phyloP scores from a whole-genome alignment of 2,113 vertebrate genomes.

The Crotalus helleri region DNA sequence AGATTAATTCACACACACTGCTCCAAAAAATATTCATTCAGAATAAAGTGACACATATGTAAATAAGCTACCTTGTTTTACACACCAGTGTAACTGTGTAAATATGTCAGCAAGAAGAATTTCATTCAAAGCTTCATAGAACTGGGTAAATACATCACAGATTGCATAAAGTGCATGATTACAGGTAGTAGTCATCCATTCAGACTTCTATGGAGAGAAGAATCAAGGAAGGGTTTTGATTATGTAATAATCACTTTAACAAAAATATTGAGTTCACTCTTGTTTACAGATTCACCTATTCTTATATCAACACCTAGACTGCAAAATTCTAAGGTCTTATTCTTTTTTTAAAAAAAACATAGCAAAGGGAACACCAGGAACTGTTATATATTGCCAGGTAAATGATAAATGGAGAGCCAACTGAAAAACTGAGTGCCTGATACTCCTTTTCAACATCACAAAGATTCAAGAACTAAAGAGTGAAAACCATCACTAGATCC shows the following conservation, averaged over 20 bases:
- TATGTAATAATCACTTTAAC: not conserved
- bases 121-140: slow-evolving; percentile 91
- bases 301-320: not conserved
- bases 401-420: not conserved
- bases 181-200: slow-evolving; percentile 99
- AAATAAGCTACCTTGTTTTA: slow-evolving; percentile 86
- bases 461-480: not conserved
- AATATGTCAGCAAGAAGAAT: slow-evolving; percentile 91
- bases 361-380: not conserved
- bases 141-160: slow-evolving; percentile 96
- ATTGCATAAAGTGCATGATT: slow-evolving; percentile 97
- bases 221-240: not conserved
- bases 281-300: not conserved
- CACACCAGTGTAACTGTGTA: slow-evolving; percentile 95
- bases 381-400: not conserved
- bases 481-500: not conserved
- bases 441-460: not conserved
- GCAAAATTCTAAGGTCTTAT: not conserved
- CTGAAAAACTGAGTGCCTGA: not conserved
- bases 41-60: slow-evolving; percentile 19
- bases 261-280: not conserved
- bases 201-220: slow-evolving; percentile 80
- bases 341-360: not conserved
- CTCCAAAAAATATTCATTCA: not conserved
- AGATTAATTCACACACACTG: not conserved